Conservation (phyloP, 2,888 invertebrate species). For the Mechanitis messenoides region DNA sequence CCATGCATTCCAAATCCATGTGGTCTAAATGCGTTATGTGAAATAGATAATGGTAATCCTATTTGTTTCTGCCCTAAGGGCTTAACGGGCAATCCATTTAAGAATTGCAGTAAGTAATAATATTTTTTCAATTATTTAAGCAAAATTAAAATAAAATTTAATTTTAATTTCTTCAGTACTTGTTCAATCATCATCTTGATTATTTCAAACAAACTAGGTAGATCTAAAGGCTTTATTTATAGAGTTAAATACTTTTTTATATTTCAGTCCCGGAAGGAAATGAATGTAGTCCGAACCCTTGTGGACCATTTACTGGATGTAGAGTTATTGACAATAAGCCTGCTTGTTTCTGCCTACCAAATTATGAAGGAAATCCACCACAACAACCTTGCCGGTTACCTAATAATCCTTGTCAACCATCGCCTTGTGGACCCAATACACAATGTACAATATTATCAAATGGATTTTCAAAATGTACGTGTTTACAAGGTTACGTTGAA, state of each 20-base stretch:
- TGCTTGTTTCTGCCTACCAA: constrained; percentile 91
- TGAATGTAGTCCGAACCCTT: constrained; percentile 88
- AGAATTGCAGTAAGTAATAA: constrained; percentile 89
- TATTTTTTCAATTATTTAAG: not conserved
- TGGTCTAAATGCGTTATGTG: constrained; percentile 89
- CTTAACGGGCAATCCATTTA: constrained; percentile 92
- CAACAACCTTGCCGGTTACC: constrained; percentile 82
- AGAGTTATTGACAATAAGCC: constrained; percentile 84
- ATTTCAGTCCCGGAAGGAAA: constrained; percentile 89
- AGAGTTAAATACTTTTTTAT: constrained; percentile 9
- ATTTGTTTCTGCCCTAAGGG: constrained; percentile 94
- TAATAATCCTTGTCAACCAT: constrained; percentile 87
- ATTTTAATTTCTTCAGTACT: no score
- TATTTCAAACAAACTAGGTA: no score
- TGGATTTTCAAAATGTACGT: constrained; percentile 92
- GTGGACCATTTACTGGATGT: constrained; percentile 90
- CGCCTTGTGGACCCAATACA: constrained; percentile 92
- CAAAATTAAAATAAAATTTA: not conserved
- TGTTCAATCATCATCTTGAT: no score
- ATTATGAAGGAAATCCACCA: constrained; percentile 91
- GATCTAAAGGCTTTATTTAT: not conserved
- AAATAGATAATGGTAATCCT: constrained; percentile 88
- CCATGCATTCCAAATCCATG: constrained; percentile 92
- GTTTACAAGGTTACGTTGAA: constrained; percentile 87
- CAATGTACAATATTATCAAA: constrained; percentile 86